These are phyloP conservation scores for Sternotherus odoratus DNA, from an alignment of 2,797 vertebrate species.

Conservation along the genomic window DNA sequence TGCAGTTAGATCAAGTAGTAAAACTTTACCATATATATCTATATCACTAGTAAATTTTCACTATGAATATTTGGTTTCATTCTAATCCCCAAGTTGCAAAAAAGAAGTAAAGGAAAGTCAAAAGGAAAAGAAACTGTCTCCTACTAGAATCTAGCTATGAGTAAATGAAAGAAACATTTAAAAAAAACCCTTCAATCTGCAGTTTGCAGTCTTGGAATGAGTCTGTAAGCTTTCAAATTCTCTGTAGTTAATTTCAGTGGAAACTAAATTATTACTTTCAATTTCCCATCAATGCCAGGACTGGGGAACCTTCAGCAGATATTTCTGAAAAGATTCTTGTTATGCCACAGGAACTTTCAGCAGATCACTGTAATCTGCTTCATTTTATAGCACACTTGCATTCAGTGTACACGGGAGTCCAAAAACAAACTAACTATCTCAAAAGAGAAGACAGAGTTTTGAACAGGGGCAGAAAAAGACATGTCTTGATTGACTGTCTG, in stretches of 20 bases:
- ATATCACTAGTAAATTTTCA: not conserved
- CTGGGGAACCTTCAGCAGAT: not conserved
- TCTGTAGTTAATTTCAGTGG: constrained; percentile 9
- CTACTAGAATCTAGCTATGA: not conserved
- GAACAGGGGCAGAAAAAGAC: not conserved
- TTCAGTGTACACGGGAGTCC: constrained; percentile 28
- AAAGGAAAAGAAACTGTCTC: constrained; percentile 1
- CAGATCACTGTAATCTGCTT: not conserved
- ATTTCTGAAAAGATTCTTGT: not conserved
- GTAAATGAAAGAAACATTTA: not conserved
- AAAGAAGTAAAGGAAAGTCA: not conserved
- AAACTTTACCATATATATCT: not conserved
- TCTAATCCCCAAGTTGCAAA: constrained; percentile 22
- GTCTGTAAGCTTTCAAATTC: not conserved
- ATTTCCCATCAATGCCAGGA: not conserved
- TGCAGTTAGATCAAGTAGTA: not conserved
- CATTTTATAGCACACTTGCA: not conserved
- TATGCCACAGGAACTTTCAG: constrained; percentile 9
- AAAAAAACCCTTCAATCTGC: constrained; percentile 28
- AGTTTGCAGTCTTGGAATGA: constrained; percentile 29
- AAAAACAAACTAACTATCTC: constrained; percentile 27
- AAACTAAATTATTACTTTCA: constrained; percentile 7
- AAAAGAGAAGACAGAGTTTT: constrained; percentile 13
- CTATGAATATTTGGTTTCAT: not conserved
- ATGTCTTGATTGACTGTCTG: not conserved